A percentile compares a stretch with the other conserved stretches of the same genome.
phyloP scores from a whole-genome alignment of 1,140 invertebrate species.

The Sitobion miscanthi region DNA sequence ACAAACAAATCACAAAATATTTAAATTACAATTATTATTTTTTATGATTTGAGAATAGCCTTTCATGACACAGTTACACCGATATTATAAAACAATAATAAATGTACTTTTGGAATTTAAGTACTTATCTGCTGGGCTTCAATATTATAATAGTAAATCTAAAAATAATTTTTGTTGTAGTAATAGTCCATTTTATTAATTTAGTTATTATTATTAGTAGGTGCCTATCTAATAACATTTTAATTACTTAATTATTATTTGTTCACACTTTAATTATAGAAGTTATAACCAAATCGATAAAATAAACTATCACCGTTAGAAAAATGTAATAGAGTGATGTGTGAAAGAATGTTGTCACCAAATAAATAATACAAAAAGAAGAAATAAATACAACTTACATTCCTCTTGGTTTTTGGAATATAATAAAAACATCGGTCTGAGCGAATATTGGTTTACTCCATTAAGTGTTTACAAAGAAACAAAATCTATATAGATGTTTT shows the following conservation, averaged over 20 bases:
- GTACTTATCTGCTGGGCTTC: too few relatives aligned
- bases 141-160: too few relatives aligned
- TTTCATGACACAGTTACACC: too few relatives aligned
- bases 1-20: too few relatives aligned
- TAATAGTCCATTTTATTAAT: not conserved
- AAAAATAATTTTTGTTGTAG: too few relatives aligned
- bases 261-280: not conserved
- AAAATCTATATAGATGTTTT: conserved; percentile 19
- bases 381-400: conserved; percentile 2
- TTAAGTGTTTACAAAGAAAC: conserved; percentile 30
- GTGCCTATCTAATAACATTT: not conserved
- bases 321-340: not conserved
- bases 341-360: not conserved
- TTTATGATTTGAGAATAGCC: too few relatives aligned
- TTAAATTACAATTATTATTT: too few relatives aligned
- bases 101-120: too few relatives aligned
- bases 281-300: not conserved
- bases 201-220: not conserved
- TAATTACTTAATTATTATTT: not conserved
- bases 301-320: not conserved
- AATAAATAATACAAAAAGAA: not conserved
- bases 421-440: conserved; percentile 23
- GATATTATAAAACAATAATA: too few relatives aligned
- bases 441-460: conserved; percentile 14
- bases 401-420: not conserved